Percentiles rank a stretch among this genome's conserved stretches.
Evolutionary conservation across 2,888 invertebrate genomes (phyloP).

Genomic region (Dryococelus australis): DNA sequence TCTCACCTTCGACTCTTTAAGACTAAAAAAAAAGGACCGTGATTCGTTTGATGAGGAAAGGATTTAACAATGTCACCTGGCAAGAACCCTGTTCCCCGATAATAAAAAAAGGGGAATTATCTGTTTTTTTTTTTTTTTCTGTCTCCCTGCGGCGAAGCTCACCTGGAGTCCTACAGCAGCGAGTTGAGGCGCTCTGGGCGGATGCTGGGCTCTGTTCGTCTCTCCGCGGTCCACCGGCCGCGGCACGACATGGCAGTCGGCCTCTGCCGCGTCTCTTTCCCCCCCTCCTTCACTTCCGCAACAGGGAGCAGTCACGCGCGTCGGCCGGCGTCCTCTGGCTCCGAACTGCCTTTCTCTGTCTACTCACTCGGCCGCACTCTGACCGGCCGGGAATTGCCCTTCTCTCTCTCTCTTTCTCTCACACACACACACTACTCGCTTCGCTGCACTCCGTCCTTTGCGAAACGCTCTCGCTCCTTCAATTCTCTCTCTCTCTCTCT

Average conservation of each 20-base stretch:
- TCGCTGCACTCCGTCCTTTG: neutral
- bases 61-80: no score
- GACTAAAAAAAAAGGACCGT: no score
- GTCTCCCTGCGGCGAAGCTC: neutral
- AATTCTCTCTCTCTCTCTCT: neutral
- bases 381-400: no score
- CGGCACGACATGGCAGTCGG: neutral
- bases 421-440: neutral
- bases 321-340: no score
- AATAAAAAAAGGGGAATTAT: no score
- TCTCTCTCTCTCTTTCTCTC: neutral
- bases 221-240: conserved; percentile 2
- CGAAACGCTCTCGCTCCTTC: neutral
- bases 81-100: no score
- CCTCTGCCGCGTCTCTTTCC: neutral
- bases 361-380: no score
- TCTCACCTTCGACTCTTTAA: no score
- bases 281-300: neutral
- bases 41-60: no score
- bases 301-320: neutral
- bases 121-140: neutral
- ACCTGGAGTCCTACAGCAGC: neutral
- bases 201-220: neutral
- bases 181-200: neutral
- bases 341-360: no score